These are phyloP conservation scores for Rhabditoides inermis DNA, from an alignment of 2,888 invertebrate genomes.

Conservation along the genomic window DNA sequence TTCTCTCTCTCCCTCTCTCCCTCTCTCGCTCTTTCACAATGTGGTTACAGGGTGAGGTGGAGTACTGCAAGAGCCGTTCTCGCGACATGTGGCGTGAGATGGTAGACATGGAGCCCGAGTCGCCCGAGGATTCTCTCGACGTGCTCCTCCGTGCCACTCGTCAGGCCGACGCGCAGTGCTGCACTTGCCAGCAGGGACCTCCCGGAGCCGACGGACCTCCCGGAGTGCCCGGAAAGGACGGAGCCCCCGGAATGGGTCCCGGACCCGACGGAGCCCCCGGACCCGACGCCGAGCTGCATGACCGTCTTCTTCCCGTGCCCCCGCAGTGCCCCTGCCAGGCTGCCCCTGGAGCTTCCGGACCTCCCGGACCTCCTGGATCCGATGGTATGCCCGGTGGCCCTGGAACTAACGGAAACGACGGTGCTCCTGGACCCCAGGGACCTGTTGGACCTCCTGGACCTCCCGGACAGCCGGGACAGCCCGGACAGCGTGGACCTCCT, in stretches of 20 bases:
- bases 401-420: conserved; percentile 38
- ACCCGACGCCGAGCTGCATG: conserved; percentile 49
- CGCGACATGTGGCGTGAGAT: conserved; percentile 51
- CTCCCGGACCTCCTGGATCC: conserved; percentile 45
- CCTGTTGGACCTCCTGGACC: conserved; percentile 43
- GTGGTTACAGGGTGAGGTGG: conserved; percentile 48
- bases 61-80: conserved; percentile 47
- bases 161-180: conserved; percentile 47
- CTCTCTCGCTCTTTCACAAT: too few species aligned
- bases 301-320: conserved; percentile 48
- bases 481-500: conserved; percentile 34
- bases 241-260: too few species aligned
- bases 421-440: conserved; percentile 39
- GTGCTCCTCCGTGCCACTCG: conserved; percentile 41
- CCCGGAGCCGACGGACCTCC: conserved; percentile 15
- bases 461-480: conserved; percentile 39
- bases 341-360: conserved; percentile 67
- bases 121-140: conserved; percentile 27
- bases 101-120: conserved; percentile 47
- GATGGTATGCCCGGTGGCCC: conserved; percentile 44
- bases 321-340: conserved; percentile 48
- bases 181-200: conserved; percentile 48
- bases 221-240: too few species aligned
- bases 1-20: too few species aligned
- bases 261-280: conserved; percentile 46